Evolutionary conservation across 2,888 invertebrate genomes (phyloP).

Genomic region (Neuroscelio doddi): DNA sequence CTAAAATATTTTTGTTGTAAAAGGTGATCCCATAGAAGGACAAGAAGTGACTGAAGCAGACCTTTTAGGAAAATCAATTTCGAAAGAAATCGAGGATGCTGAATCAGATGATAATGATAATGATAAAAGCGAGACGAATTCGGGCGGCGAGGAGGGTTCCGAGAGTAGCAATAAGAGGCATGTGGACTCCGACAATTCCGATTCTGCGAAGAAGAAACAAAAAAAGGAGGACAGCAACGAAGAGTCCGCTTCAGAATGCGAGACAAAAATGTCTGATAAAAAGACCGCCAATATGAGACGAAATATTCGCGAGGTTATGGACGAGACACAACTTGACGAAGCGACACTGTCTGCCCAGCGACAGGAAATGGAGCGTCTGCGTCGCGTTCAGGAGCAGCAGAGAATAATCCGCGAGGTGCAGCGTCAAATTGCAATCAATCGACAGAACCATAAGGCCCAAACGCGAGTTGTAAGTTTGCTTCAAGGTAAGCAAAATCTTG

Average conservation of each 20-base stretch:
- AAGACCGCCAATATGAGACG: conserved; percentile 80
- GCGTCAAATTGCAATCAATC: conserved; percentile 83
- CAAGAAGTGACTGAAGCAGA: conserved; percentile 69
- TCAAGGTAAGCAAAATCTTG: conserved; percentile 76
- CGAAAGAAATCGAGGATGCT: conserved; percentile 63
- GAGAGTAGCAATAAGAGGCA: conserved; percentile 70
- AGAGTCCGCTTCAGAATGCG: conserved; percentile 66
- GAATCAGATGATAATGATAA: conserved; percentile 64
- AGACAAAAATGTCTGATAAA: conserved; percentile 63
- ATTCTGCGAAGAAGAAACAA: conserved; percentile 64
- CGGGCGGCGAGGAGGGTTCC: conserved; percentile 62
- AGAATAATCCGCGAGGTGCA: conserved; percentile 87
- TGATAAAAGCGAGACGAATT: conserved; percentile 56
- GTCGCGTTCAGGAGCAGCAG: conserved; percentile 89
- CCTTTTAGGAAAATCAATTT: conserved; percentile 62
- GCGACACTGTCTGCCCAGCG: conserved; percentile 93
- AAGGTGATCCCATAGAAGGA: conserved; percentile 69
- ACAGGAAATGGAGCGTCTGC: conserved; percentile 91
- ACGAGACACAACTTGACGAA: conserved; percentile 93
- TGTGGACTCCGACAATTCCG: conserved; percentile 61
- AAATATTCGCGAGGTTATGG: conserved; percentile 94
- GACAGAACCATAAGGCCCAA: conserved; percentile 80
- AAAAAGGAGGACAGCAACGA: conserved; percentile 67
- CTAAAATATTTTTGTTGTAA: no score
- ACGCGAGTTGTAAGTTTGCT: conserved; percentile 81